A percentile compares a stretch with the other conserved stretches of the same genome.
Evolutionary conservation across 1,140 invertebrate species (phyloP).

Genomic region (Drosophila busckii): DNA sequence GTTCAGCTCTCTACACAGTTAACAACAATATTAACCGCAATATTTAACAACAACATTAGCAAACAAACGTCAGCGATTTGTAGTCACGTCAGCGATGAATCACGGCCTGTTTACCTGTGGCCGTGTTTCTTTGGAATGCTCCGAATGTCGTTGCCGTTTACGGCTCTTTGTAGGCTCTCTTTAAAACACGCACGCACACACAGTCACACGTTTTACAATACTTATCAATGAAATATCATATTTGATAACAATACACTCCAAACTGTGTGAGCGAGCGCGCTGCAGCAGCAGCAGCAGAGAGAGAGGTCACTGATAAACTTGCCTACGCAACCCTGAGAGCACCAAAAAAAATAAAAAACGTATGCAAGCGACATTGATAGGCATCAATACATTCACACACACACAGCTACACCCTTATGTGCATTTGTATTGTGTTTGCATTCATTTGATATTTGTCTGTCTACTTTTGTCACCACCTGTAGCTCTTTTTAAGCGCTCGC

Average conservation of each 20-base stretch:
- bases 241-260: conserved; percentile 45
- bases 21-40: conserved; percentile 58
- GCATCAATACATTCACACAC: conserved; percentile 25
- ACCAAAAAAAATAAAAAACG: conserved; percentile 16
- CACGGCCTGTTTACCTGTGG: conserved; percentile 40
- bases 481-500: conserved; percentile 8
- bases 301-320: conserved; percentile 35
- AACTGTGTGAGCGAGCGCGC: no score
- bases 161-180: conserved; percentile 4
- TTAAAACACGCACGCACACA: conserved; percentile 1
- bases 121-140: conserved; percentile 55
- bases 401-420: conserved; percentile 3
- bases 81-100: conserved; percentile 50
- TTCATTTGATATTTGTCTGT: conserved; percentile 22
- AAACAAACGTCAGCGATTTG: conserved; percentile 10
- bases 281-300: no score
- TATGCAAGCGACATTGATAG: conserved; percentile 25
- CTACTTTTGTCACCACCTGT: conserved; percentile 62
- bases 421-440: conserved; percentile 20
- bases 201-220: conserved; percentile 25
- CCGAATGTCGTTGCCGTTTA: conserved; percentile 20
- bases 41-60: conserved; percentile 2
- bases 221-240: conserved; percentile 61
- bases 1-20: conserved; percentile 47
- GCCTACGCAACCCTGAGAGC: conserved; percentile 6